Conservation (phyloP, 2,797 vertebrate species). For the Lepidocolaptes lacrymiger region DNA sequence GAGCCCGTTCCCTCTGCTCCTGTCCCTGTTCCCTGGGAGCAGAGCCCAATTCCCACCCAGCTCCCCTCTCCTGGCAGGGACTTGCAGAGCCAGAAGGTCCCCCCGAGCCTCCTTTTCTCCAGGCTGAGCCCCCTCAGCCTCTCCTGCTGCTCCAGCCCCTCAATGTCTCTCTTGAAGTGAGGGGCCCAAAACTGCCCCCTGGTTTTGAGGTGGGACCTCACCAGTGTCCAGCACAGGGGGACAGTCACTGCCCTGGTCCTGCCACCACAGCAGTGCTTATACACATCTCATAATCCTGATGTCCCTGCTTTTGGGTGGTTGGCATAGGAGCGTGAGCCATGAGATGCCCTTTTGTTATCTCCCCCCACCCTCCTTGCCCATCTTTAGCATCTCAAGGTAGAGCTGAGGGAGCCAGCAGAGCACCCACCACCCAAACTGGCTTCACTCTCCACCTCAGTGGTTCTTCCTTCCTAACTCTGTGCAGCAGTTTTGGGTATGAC, state of each 20-base stretch:
- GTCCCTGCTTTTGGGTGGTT: not conserved
- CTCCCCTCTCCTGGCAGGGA: not conserved
- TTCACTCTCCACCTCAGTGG: not conserved
- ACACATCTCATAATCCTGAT: not conserved
- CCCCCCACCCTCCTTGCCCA: not conserved
- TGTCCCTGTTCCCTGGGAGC: not conserved
- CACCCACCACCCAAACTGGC: not conserved
- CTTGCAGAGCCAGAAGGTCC: not conserved
- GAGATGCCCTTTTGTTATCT: not conserved
- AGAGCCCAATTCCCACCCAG: fast-evolving
- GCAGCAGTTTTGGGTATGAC: not conserved
- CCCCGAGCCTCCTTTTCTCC: not conserved
- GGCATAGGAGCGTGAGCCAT: fast-evolving
- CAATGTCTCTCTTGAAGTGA: fast-evolving
- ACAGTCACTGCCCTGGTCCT: not conserved
- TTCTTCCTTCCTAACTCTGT: not conserved
- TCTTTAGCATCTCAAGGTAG: fast-evolving
- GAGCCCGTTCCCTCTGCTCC: fast-evolving
- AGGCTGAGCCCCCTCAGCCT: not conserved
- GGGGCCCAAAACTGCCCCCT: not conserved
- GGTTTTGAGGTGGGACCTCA: not conserved
- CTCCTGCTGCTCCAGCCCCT: fast-evolving
- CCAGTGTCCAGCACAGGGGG: not conserved
- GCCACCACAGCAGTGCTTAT: not conserved
- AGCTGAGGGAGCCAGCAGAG: not conserved